Conservation (phyloP, 2,113 vertebrate genomes). For the Sylvietta virens region DNA sequence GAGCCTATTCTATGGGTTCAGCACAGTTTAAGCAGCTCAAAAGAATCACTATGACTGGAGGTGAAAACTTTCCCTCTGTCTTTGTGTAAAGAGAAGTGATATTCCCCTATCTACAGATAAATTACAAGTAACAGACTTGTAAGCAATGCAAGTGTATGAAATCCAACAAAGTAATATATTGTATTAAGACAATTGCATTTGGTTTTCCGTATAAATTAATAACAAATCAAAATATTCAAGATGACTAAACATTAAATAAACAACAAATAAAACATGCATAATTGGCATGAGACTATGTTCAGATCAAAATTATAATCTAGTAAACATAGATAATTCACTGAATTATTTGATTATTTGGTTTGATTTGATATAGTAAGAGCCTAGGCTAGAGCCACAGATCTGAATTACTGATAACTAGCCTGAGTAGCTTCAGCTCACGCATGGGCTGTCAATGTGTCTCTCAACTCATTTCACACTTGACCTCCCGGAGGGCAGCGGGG, state of each 20-base stretch:
- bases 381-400: neutral
- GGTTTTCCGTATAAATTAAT: neutral
- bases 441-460: slow-evolving; percentile 5
- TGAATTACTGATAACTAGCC: slow-evolving; percentile 21
- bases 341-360: neutral
- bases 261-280: neutral
- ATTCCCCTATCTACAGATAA: neutral
- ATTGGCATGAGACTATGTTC: neutral
- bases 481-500: neutral
- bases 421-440: neutral
- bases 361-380: neutral
- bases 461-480: slow-evolving; percentile 40
- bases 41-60: neutral
- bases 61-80: neutral
- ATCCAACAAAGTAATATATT: neutral
- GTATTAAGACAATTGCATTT: neutral
- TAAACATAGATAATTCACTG: neutral
- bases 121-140: neutral
- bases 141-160: neutral
- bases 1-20: neutral
- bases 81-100: neutral
- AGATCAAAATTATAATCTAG: neutral
- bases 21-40: neutral
- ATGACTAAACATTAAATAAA: neutral
- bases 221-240: neutral